Evolutionary conservation across 2,888 invertebrate species (phyloP).

Genomic region (Brachynemurus nebulosus): DNA sequence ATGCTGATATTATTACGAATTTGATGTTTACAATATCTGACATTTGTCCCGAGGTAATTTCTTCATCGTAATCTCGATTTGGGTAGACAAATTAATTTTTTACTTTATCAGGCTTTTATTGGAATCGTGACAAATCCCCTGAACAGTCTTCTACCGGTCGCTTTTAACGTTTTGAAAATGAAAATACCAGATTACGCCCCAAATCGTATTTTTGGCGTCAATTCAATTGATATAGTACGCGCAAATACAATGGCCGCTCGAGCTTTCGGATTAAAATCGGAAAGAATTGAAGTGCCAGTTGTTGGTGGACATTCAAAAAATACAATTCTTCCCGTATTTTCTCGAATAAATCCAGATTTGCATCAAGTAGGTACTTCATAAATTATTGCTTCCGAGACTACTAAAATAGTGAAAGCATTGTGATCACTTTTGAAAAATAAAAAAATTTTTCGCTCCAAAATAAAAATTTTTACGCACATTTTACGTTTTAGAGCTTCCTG

Average conservation of each 20-base stretch:
- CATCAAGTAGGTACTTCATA: too few species aligned
- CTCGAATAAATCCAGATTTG: conserved; percentile 46
- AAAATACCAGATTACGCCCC: conserved; percentile 46
- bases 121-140: conserved; percentile 38
- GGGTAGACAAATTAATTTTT: too few species aligned
- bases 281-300: conserved; percentile 56
- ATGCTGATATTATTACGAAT: not conserved
- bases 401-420: too few species aligned
- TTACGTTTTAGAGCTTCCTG: too few species aligned
- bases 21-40: conserved; percentile 12
- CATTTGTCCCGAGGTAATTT: conserved; percentile 24
- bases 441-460: too few species aligned
- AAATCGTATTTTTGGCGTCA: conserved; percentile 56
- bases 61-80: too few species aligned
- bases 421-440: too few species aligned
- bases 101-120: conserved; percentile 30
- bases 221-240: conserved; percentile 55
- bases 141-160: conserved; percentile 57
- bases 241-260: conserved; percentile 63
- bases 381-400: too few species aligned
- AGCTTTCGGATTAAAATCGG: conserved; percentile 45
- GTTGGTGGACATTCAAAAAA: conserved; percentile 61
- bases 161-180: conserved; percentile 47
- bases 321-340: conserved; percentile 64
- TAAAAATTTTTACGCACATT: too few species aligned